Percentiles rank a stretch among this genome's conserved stretches.
phyloP scores from a whole-genome alignment of 2,113 vertebrate genomes.

The Lamprologus speciosus region DNA sequence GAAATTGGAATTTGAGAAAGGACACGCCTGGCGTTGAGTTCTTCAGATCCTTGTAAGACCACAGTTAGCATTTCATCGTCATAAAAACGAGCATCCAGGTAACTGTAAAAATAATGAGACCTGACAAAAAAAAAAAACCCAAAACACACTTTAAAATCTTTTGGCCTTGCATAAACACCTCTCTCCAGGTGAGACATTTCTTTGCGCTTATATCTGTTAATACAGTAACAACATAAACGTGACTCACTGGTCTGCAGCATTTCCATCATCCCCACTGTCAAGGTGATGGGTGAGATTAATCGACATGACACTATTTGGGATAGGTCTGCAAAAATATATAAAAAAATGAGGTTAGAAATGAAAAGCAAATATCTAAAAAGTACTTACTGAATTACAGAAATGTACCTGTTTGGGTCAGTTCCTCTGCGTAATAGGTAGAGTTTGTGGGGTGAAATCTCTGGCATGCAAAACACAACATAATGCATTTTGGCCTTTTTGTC shows the following conservation, averaged over 20 bases:
- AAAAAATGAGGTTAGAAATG: background rate
- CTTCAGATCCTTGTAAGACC: conserved; percentile 78
- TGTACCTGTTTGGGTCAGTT: conserved; percentile 84
- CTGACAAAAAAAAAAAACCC: background rate
- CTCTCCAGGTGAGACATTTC: background rate
- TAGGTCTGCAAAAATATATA: conserved; percentile 57
- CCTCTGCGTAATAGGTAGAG: conserved; percentile 82
- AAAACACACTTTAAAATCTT: background rate
- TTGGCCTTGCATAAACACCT: background rate
- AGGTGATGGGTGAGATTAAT: conserved; percentile 77
- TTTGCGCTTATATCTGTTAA: background rate
- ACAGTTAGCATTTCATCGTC: conserved; percentile 91
- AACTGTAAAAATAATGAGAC: conserved; percentile 64
- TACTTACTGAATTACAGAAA: background rate
- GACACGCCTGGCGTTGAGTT: conserved; percentile 73
- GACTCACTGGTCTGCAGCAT: conserved; percentile 72
- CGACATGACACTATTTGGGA: conserved; percentile 76
- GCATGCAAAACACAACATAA: conserved; percentile 88
- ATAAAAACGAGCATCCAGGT: conserved; percentile 91
- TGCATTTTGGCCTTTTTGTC: conserved; percentile 86
- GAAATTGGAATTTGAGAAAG: conserved; percentile 86
- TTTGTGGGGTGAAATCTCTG: conserved; percentile 78
- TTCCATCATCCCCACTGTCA: conserved; percentile 50
- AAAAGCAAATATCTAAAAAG: background rate
- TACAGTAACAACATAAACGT: background rate